A percentile compares a stretch with the other conserved stretches of the same genome.
phyloP scores from a whole-genome alignment of 1,140 invertebrate genomes.

The Drosophila azteca region DNA sequence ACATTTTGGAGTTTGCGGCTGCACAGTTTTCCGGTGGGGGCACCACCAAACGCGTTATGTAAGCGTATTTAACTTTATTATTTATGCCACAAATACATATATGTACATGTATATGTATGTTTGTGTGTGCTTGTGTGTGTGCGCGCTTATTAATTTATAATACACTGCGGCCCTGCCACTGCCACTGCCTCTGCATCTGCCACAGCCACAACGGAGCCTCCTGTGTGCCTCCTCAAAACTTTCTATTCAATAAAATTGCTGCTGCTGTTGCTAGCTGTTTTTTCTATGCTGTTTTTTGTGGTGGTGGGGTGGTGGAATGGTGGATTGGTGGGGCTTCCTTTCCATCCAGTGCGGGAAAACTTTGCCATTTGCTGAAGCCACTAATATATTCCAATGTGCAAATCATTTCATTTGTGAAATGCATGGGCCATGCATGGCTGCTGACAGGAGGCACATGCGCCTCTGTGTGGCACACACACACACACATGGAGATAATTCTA shows the following conservation, averaged over 20 bases:
- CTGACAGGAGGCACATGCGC: background rate
- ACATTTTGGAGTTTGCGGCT: conserved; percentile 31
- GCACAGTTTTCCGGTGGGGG: conserved; percentile 4
- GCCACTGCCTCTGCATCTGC: conserved; percentile 49
- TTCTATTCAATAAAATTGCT: conserved; percentile 47
- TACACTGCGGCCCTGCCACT: conserved; percentile 74
- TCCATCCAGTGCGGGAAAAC: conserved; percentile 19
- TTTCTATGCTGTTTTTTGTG: conserved; percentile 6
- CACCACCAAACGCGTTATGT: conserved; percentile 70
- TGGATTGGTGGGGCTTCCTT: background rate
- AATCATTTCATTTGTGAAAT: too few species aligned
- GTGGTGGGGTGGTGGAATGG: background rate
- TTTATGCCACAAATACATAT: conserved; percentile 62
- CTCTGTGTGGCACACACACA: conserved; percentile 54
- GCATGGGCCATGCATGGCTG: conserved; percentile 4
- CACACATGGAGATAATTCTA: conserved; percentile 65
- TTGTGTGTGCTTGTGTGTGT: conserved; percentile 32
- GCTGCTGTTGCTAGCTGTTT: conserved; percentile 19
- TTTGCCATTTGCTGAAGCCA: conserved; percentile 20
- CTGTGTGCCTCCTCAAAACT: conserved; percentile 33
- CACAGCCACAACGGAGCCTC: too few species aligned
- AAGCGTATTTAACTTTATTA: conserved; percentile 82
- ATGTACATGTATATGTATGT: conserved; percentile 12
- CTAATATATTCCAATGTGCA: too few species aligned
- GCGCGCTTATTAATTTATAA: conserved; percentile 80